Base-by-base conservation (phyloP, 2,113 vertebrate species). In the Sapayoa aenigma region DNA sequence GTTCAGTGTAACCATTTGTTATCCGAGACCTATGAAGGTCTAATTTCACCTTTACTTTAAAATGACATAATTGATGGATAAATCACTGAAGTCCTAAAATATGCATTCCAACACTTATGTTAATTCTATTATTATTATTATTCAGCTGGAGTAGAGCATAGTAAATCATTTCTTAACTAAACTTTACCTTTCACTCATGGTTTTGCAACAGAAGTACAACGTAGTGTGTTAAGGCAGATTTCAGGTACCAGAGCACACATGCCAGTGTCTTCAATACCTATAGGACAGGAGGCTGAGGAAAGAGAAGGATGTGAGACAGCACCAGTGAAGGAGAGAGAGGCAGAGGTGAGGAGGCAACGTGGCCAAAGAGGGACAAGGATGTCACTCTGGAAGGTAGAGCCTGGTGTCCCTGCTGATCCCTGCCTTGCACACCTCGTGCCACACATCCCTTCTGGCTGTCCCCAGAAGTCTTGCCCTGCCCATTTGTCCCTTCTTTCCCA, bases 401-500 rank as follows among this genome's bases (percentile, higher is more conserved):
- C 20, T 5, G 6, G 9, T 17, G 31, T 31, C 56, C n/a, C 30
- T 1, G 4, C 6, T 0, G 5, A 53, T 8, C 3, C 10, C 44
- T 55, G 55, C 8, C 50, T 41, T 12, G 21, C 27, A 16, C 22
- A 16, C 35, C 31, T 52, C 13, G 42, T 2, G 2, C n/a, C 30
- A 52, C 6, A 56, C 41, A 15, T 8, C 33, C 12, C 28, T 83
- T 33, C n/a, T 16, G 49, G 41, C 41, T 27, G 3, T 24, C 30
- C 75, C 65, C 24, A 10, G 7, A 79, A 78, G 46, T 55, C 50
- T 44, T 65, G 55, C 44, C 18, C 39, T 42, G 20, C 17, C 14
- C 39, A 27, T 47, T 53, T 39, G 24, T 47, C 58, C 46, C 37
- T 76, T 50, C 30, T 31, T 41, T 25, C 22, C 75, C 12, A 12